phyloP scores from a whole-genome alignment of 2,888 invertebrate species.

The Machimus rusticus region DNA sequence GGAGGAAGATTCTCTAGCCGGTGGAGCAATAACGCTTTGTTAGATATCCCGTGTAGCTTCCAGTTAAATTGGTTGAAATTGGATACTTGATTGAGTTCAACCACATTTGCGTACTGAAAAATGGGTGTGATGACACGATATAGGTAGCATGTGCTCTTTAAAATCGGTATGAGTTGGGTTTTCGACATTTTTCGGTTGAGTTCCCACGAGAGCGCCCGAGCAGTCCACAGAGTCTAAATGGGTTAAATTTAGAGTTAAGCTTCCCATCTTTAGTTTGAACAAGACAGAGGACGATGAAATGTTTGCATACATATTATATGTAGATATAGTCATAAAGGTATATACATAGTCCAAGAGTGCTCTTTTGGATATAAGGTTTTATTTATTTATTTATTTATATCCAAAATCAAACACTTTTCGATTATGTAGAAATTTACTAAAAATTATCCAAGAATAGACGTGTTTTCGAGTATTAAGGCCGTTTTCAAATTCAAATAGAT shows the following conservation, averaged over 20 bases:
- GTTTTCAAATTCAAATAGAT: too few species aligned
- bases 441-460: too few species aligned
- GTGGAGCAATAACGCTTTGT: neutral
- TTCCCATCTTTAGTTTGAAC: neutral
- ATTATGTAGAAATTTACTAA: too few species aligned
- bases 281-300: too few species aligned
- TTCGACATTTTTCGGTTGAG: neutral
- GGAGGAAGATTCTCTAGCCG: neutral
- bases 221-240: neutral
- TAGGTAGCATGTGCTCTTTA: neutral
- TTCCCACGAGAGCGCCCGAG: neutral
- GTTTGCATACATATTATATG: too few species aligned
- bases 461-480: too few species aligned
- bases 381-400: neutral
- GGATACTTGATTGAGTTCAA: neutral
- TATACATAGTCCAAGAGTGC: too few species aligned
- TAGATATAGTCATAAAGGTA: too few species aligned
- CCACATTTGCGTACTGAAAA: neutral
- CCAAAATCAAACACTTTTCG: too few species aligned
- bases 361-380: neutral
- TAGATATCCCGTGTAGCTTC: neutral
- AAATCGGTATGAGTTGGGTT: neutral
- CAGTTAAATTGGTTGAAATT: neutral
- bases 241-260: neutral
- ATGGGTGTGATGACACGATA: neutral